Evolutionary conservation across 2,888 invertebrate species (phyloP).

Genomic region (Cheilosia pagana): DNA sequence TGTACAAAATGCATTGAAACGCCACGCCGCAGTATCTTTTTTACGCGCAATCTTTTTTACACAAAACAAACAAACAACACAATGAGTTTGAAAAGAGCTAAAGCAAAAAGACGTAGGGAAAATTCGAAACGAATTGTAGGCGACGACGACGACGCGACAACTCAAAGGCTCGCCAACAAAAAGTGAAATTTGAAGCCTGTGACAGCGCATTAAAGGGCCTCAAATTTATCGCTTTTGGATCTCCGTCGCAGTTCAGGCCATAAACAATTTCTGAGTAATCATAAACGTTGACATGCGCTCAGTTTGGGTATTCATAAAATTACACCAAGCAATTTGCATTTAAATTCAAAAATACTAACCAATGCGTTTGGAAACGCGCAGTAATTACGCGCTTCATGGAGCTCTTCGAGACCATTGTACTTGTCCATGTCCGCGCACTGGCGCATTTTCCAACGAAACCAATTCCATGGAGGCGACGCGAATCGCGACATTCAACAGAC

Average conservation of each 20-base stretch:
- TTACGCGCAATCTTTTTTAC: slow-evolving; percentile 47
- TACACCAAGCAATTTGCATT: slow-evolving; percentile 72
- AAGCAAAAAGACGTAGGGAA: slow-evolving; percentile 37
- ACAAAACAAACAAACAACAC: slow-evolving; percentile 57
- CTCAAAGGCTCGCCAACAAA: slow-evolving; percentile 45
- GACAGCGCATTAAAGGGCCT: slow-evolving; percentile 74
- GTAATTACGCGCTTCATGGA: slow-evolving; percentile 54
- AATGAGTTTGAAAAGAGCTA: background rate
- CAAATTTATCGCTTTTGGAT: slow-evolving; percentile 72
- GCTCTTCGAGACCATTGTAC: slow-evolving; percentile 26
- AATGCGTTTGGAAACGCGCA: slow-evolving; percentile 37
- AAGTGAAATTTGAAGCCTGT: slow-evolving; percentile 74
- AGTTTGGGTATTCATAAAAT: slow-evolving; percentile 66
- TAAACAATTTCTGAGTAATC: slow-evolving; percentile 69
- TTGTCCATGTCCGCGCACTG: background rate
- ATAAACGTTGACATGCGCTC: slow-evolving; percentile 73
- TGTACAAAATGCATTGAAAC: slow-evolving; percentile 12
- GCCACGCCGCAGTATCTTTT: slow-evolving; percentile 33
- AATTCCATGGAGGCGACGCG: slow-evolving; percentile 51
- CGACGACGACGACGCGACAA: slow-evolving; percentile 36
- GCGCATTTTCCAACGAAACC: slow-evolving; percentile 41
- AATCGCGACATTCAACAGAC: slow-evolving; percentile 31
- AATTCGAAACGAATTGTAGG: slow-evolving; percentile 72
- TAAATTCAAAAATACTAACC: slow-evolving; percentile 59
- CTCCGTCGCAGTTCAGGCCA: slow-evolving; percentile 54